A percentile compares a stretch with the other conserved stretches of the same genome.
Conservation (phyloP, 2,888 invertebrate species). For the Rhagonycha fulva region DNA sequence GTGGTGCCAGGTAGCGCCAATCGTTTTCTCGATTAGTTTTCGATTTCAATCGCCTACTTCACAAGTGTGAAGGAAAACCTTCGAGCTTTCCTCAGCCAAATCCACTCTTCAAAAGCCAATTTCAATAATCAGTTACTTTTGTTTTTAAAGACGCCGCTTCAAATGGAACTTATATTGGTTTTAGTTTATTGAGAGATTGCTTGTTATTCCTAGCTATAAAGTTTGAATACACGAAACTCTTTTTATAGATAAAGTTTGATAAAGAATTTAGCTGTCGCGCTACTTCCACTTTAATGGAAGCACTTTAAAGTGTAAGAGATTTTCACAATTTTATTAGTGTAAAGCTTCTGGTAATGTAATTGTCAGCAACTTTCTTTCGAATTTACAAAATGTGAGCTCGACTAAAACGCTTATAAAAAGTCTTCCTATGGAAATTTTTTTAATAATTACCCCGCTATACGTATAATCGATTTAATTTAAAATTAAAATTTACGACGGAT, state of each 20-base stretch:
- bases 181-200: conserved; percentile 21
- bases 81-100: conserved; percentile 19
- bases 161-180: conserved; percentile 26
- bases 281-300: conserved; percentile 4
- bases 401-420: background rate
- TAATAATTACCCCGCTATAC: background rate
- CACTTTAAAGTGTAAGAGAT: background rate
- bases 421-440: too few relatives aligned
- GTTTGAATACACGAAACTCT: conserved; percentile 6
- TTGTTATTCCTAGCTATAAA: conserved; percentile 13
- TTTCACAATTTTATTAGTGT: background rate
- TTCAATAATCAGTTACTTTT: conserved; percentile 30
- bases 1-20: conserved; percentile 27
- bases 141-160: conserved; percentile 25
- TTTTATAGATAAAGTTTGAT: conserved; percentile 4
- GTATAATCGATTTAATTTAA: background rate
- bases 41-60: conserved; percentile 29
- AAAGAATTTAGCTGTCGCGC: background rate
- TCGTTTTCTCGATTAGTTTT: conserved; percentile 30
- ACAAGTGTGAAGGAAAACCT: conserved; percentile 25
- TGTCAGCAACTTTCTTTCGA: background rate
- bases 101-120: conserved; percentile 24
- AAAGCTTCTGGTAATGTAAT: background rate
- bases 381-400: background rate
- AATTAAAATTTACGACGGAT: background rate